Evolutionary conservation across 1,140 invertebrate species (phyloP).

Genomic region (Drosophila albomicans): DNA sequence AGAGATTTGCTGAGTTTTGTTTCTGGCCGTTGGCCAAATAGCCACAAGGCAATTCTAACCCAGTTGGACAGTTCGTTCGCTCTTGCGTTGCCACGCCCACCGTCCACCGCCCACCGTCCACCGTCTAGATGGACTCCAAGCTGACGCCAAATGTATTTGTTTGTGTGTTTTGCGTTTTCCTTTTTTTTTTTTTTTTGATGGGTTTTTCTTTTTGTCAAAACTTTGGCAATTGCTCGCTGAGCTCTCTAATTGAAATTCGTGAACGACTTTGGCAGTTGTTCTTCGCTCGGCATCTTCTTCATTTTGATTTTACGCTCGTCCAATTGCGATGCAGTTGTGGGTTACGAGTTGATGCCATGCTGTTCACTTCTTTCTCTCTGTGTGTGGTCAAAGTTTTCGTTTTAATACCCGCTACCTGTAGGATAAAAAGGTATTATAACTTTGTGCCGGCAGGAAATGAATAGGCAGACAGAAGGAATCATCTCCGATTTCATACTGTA

Average conservation of each 20-base stretch:
- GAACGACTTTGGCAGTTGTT: constrained; percentile 16
- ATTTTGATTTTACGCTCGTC: neutral
- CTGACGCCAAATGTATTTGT: neutral
- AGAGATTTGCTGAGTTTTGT: constrained; percentile 23
- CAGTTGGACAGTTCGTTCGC: neutral
- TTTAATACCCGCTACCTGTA: no score
- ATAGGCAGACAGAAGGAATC: no score
- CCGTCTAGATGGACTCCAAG: neutral
- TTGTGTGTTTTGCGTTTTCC: no score
- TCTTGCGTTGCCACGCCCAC: constrained; percentile 7
- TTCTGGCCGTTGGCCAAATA: constrained; percentile 37
- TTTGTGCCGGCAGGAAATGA: no score
- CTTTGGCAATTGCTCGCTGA: constrained; percentile 22
- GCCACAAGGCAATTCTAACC: neutral
- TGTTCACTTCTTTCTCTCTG: neutral
- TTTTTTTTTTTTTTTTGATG: no score
- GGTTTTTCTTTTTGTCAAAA: neutral
- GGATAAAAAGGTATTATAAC: no score
- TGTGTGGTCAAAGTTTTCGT: no score
- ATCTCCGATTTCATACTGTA: no score
- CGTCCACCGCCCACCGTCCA: no score
- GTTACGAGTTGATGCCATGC: constrained; percentile 11
- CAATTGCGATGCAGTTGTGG: constrained; percentile 26
- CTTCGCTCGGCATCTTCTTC: neutral
- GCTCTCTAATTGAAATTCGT: constrained; percentile 35